phyloP scores from a whole-genome alignment of 2,113 vertebrate genomes.

The Murina feae region DNA sequence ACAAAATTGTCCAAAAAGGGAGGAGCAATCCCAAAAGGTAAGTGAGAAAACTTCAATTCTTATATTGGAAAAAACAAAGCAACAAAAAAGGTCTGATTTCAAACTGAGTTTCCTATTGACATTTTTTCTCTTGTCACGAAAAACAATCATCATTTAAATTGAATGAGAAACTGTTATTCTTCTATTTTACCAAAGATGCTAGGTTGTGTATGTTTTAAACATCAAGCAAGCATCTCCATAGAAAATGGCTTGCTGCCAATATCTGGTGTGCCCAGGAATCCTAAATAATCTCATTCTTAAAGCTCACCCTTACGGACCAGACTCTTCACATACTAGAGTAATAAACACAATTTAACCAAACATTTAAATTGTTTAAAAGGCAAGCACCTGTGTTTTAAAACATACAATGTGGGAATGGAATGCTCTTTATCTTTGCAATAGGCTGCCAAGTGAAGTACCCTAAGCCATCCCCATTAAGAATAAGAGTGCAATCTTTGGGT shows the following conservation, averaged over 20 bases:
- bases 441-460: not conserved
- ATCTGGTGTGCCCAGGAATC: constrained; percentile 11
- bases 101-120: constrained; percentile 34
- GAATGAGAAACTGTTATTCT: constrained; percentile 25
- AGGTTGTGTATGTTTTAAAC: constrained; percentile 56
- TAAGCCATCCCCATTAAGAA: not conserved
- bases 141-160: constrained; percentile 42
- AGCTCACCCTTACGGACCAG: constrained; percentile 9
- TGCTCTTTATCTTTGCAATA: not conserved
- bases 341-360: constrained; percentile 7
- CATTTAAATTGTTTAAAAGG: not conserved
- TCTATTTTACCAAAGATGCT: constrained; percentile 43
- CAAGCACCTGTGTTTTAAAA: not conserved
- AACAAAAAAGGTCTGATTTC: constrained; percentile 26
- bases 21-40: constrained; percentile 31
- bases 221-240: constrained; percentile 37
- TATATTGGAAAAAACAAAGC: constrained; percentile 21
- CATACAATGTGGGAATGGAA: not conserved
- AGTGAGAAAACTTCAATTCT: constrained; percentile 54
- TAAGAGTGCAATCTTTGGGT: not conserved
- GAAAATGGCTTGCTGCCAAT: constrained; percentile 37
- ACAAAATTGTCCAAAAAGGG: constrained; percentile 49
- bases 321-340: not conserved
- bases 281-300: constrained; percentile 28
- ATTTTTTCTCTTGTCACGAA: constrained; percentile 5